Percentiles rank a stretch among this genome's conserved stretches.
These are phyloP conservation scores for Noturus placidus DNA, from an alignment of 2,113 vertebrate species.

Conservation along the genomic window DNA sequence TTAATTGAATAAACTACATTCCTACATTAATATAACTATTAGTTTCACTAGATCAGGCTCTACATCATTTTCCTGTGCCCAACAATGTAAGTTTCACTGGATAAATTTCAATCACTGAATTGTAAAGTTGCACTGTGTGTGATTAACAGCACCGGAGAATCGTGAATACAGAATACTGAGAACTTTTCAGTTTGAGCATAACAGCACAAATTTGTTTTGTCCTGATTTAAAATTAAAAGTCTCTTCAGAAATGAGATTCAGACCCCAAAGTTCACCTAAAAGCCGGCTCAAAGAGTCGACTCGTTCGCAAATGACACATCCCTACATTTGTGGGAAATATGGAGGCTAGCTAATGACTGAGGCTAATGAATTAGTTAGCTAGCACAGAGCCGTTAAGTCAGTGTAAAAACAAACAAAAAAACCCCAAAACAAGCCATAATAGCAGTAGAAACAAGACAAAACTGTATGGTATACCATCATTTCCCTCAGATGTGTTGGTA, in stretches of 20 bases:
- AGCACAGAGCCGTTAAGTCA: background rate
- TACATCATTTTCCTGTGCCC: too few relatives aligned
- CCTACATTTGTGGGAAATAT: background rate
- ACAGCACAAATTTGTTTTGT: too few relatives aligned
- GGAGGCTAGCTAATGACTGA: background rate
- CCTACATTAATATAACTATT: too few relatives aligned
- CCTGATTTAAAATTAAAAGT: too few relatives aligned
- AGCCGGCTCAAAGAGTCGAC: background rate
- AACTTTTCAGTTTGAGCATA: too few relatives aligned
- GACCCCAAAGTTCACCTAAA: background rate
- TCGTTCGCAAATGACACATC: background rate
- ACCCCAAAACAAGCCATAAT: background rate
- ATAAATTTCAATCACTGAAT: too few relatives aligned
- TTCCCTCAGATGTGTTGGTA: background rate
- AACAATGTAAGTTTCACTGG: too few relatives aligned
- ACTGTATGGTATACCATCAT: background rate
- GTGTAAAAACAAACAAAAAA: background rate
- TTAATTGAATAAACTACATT: too few relatives aligned
- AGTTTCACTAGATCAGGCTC: too few relatives aligned
- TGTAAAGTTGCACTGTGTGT: too few relatives aligned
- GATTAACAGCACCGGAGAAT: too few relatives aligned
- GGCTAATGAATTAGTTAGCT: background rate
- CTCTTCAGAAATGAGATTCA: background rate
- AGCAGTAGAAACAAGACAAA: background rate
- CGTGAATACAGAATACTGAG: too few relatives aligned